phyloP scores from a whole-genome alignment of 1,140 invertebrate genomes.

The Acromyrmex charruanus region DNA sequence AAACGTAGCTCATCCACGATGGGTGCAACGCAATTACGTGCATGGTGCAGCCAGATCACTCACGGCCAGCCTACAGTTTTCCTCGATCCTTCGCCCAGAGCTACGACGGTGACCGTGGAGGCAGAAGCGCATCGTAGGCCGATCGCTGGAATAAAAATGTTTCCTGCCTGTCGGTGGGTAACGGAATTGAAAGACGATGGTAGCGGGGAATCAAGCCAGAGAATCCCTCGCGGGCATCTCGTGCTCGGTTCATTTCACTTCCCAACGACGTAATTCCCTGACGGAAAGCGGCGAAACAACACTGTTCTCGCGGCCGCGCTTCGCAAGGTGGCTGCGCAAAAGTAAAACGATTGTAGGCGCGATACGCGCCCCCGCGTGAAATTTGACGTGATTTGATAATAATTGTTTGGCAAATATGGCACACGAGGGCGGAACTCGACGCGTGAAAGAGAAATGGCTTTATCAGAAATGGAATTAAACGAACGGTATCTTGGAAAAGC shows the following conservation, averaged over 20 bases:
- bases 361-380: conserved; percentile 1
- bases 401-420: conserved; percentile 20
- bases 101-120: conserved; percentile 39
- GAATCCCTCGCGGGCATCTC: conserved; percentile 40
- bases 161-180: conserved; percentile 68
- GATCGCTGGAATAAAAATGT: conserved; percentile 60
- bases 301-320: conserved; percentile 6
- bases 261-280: conserved; percentile 58
- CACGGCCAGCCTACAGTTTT: conserved; percentile 38
- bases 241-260: conserved; percentile 60
- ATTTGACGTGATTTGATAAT: conserved; percentile 24
- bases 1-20: conserved; percentile 24
- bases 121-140: conserved; percentile 17
- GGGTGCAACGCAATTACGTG: conserved; percentile 63
- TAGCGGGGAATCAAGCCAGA: conserved; percentile 53
- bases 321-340: background rate
- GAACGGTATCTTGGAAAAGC: background rate
- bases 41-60: conserved; percentile 23
- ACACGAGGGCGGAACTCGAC: background rate
- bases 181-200: conserved; percentile 73
- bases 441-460: background rate
- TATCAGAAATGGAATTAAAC: conserved; percentile 3
- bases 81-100: conserved; percentile 51
- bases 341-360: background rate
- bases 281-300: conserved; percentile 18